A percentile compares a stretch with the other conserved stretches of the same genome.
Evolutionary conservation across 2,113 vertebrate genomes (phyloP).

Genomic region (Tretioscincus oriximinensis): DNA sequence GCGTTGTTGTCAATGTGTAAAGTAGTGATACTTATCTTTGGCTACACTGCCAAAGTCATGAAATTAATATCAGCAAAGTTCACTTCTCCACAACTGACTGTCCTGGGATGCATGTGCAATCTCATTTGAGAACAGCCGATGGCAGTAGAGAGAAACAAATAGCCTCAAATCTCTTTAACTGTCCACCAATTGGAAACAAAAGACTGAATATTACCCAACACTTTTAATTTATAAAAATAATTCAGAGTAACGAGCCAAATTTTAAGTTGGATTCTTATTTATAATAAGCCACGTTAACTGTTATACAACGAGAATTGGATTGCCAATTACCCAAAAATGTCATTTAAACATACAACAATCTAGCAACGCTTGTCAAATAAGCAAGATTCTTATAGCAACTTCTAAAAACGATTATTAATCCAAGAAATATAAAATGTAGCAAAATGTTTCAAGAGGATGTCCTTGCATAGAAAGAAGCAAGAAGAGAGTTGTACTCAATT

Average conservation of each 20-base stretch:
- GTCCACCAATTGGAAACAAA: neutral
- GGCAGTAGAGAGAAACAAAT: neutral
- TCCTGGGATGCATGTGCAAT: neutral
- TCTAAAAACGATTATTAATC: too few species aligned
- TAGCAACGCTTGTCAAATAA: neutral
- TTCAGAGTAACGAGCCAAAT: neutral
- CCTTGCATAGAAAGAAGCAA: neutral
- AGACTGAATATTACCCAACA: neutral
- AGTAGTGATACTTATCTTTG: too few species aligned
- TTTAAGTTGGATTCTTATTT: neutral
- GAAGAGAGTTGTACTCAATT: neutral
- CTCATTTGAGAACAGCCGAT: too few species aligned
- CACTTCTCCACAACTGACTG: too few species aligned
- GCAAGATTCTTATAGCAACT: neutral
- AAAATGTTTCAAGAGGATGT: neutral
- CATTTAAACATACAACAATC: neutral
- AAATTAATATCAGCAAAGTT: too few species aligned
- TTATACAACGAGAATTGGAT: too few species aligned
- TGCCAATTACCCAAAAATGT: too few species aligned
- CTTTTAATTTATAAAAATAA: neutral
- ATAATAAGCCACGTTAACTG: too few species aligned
- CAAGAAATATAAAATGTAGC: neutral
- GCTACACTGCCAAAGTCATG: too few species aligned
- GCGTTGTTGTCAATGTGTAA: too few species aligned
- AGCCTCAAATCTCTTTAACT: neutral